phyloP scores from a whole-genome alignment of 2,888 invertebrate species.

The Habrosyne pyritoides region DNA sequence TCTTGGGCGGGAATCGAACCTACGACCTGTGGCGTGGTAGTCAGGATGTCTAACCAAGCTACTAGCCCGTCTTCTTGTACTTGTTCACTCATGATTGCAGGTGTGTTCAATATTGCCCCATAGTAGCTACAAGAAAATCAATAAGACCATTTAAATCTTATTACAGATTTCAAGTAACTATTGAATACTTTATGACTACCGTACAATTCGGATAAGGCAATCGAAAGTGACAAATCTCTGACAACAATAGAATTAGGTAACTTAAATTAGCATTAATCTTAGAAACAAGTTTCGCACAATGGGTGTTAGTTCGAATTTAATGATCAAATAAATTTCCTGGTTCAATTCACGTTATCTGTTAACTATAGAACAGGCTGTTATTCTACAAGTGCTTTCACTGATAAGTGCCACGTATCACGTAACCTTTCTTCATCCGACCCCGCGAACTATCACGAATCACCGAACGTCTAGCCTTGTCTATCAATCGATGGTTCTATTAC shows the following conservation, averaged over 20 bases:
- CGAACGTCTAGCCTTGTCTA: conserved; percentile 28
- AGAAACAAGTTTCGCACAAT: not conserved
- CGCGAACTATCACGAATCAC: conserved; percentile 62
- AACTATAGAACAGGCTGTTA: not conserved
- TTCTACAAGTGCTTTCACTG: conserved; percentile 55
- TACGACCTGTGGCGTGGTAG: too few relatives aligned
- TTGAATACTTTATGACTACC: not conserved
- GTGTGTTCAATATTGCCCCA: too few relatives aligned
- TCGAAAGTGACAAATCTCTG: conserved; percentile 3
- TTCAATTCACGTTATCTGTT: conserved; percentile 6
- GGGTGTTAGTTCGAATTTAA: not conserved
- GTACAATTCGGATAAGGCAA: not conserved
- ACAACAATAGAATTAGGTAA: conserved; percentile 4
- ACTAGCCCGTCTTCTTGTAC: too few relatives aligned
- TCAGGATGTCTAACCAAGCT: too few relatives aligned
- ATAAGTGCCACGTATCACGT: conserved; percentile 28
- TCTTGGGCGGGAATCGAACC: too few relatives aligned
- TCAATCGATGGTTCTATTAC: conserved; percentile 26
- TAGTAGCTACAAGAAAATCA: not conserved
- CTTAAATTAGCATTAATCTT: conserved; percentile 6
- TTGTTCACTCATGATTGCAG: too few relatives aligned
- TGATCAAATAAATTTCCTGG: not conserved
- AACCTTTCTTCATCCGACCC: conserved; percentile 67
- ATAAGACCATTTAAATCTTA: not conserved
- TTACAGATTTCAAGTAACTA: not conserved